phyloP scores from a whole-genome alignment of 2,888 invertebrate species.

The Zonitis immaculata region DNA sequence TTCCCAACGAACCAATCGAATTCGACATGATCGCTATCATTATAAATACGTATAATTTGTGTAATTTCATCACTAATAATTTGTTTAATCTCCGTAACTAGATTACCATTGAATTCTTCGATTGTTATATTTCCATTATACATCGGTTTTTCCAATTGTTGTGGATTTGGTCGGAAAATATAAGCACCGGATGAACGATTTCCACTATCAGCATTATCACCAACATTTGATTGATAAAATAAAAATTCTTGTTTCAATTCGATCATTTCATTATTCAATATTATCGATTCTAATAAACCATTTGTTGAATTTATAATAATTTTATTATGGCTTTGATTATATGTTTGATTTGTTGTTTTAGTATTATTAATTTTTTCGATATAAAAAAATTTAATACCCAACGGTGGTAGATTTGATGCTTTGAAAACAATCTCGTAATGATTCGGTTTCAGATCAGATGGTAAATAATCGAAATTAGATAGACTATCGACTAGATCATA shows the following conservation, averaged over 20 bases:
- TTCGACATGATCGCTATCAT: conserved; percentile 56
- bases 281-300: conserved; percentile 60
- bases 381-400: conserved; percentile 63
- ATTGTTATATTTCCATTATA: too few species aligned
- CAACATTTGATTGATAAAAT: conserved; percentile 66
- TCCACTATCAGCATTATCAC: conserved; percentile 61
- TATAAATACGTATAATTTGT: conserved; percentile 65
- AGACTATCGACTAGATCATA: too few species aligned
- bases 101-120: too few species aligned
- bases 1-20: conserved; percentile 73
- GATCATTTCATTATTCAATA: conserved; percentile 50
- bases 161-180: conserved; percentile 64
- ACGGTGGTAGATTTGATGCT: conserved; percentile 60
- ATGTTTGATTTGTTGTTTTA: conserved; percentile 3
- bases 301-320: conserved; percentile 31
- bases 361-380: conserved; percentile 34
- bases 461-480: conserved; percentile 61
- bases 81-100: conserved; percentile 58
- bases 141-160: conserved; percentile 7
- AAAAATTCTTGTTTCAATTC: conserved; percentile 58
- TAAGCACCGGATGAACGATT: conserved; percentile 88
- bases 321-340: conserved; percentile 29
- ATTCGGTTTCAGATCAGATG: too few species aligned
- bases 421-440: too few species aligned
- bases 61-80: conserved; percentile 65